A percentile compares a stretch with the other conserved stretches of the same genome.
Evolutionary conservation across 2,888 invertebrate genomes (phyloP).

Genomic region (Matsumyia berberina): DNA sequence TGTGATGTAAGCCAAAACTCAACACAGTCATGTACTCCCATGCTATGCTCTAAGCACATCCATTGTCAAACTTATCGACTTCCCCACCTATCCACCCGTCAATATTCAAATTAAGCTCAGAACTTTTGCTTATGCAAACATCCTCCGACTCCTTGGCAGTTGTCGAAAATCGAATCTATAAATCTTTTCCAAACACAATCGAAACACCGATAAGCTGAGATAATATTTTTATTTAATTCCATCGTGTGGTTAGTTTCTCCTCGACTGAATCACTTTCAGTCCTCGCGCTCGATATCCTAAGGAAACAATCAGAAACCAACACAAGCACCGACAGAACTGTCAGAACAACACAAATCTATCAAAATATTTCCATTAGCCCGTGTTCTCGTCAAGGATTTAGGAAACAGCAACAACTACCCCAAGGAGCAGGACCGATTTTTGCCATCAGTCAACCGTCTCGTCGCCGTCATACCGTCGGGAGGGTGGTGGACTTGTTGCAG

Average conservation of each 20-base stretch:
- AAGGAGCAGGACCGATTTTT: conserved; percentile 12
- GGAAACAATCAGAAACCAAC: conserved; percentile 1
- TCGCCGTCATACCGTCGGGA: not conserved
- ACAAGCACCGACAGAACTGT: conserved; percentile 13
- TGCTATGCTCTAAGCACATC: conserved; percentile 2
- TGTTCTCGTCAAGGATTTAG: conserved; percentile 20
- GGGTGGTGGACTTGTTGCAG: conserved; percentile 60
- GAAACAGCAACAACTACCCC: not conserved
- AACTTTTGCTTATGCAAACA: not conserved
- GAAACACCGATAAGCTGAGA: conserved; percentile 12
- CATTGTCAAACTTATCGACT: not conserved
- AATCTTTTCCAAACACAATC: not conserved
- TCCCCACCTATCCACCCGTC: not conserved
- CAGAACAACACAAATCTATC: conserved; percentile 22
- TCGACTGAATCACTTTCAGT: conserved; percentile 1
- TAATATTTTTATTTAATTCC: conserved; percentile 35
- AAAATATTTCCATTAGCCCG: conserved; percentile 24
- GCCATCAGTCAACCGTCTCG: conserved; percentile 27
- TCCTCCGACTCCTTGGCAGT: not conserved
- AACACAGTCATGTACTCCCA: conserved; percentile 12
- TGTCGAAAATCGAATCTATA: conserved; percentile 14
- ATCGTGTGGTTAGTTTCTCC: not conserved
- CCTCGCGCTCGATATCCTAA: not conserved
- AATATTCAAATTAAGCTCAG: conserved; percentile 10
- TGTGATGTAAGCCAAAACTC: not conserved